Percentiles rank a stretch among this genome's conserved stretches.
These are phyloP conservation scores for Felis chaus DNA, from an alignment of 2,113 vertebrate genomes.

Conservation along the genomic window DNA sequence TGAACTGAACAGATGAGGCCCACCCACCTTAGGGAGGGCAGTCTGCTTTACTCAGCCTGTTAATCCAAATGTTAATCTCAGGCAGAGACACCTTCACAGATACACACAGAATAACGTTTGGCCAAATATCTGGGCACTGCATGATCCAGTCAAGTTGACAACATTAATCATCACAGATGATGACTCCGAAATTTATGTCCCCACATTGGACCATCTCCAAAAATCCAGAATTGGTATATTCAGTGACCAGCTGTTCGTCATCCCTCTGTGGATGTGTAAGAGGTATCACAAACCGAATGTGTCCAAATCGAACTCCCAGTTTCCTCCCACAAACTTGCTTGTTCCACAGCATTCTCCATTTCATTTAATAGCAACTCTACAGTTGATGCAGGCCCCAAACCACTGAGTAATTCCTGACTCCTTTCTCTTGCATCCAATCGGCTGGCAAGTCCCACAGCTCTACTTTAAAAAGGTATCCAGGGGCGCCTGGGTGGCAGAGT, in stretches of 20 bases:
- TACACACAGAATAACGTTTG: background rate
- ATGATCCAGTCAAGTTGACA: background rate
- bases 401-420: background rate
- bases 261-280: background rate
- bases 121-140: background rate
- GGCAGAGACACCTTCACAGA: background rate
- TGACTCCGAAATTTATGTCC: background rate
- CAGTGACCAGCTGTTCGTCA: background rate
- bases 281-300: background rate
- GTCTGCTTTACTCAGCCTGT: background rate
- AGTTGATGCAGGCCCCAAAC: background rate
- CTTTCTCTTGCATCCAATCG: background rate
- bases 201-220: background rate
- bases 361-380: background rate
- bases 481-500: too few species aligned
- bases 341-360: background rate
- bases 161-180: background rate
- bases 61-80: background rate
- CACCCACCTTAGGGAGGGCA: background rate
- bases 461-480: background rate
- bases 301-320: background rate
- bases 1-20: background rate
- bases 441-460: background rate
- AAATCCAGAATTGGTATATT: background rate
- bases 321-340: background rate